Base-by-base conservation (phyloP, 64 coral and sea anemone species). In the Actinia tenebrosa region DNA sequence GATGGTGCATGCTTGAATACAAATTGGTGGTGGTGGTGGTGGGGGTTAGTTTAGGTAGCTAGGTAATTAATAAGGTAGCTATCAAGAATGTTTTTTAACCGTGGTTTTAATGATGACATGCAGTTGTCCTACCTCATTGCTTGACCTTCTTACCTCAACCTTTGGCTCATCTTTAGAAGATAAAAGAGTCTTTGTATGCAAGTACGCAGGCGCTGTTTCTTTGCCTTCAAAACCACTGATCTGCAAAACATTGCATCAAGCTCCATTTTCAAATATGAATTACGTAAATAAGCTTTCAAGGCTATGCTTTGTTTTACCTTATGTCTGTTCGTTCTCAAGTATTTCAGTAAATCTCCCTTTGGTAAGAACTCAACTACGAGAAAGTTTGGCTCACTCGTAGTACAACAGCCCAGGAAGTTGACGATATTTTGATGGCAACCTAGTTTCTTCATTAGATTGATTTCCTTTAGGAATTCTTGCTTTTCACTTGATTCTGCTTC, bases 361-460 rank as follows among this genome's bases (percentile, higher is more conserved):
- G 86, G 46, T 26, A 75, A n/a, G 17, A 75, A 87, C 86, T 87
- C 86, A 66, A 87, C 86, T 5, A 87, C 25, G 17, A 87, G 86
- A 22, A 87, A 75, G 68, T 53, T 75, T 43, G 86, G 86, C 16
- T 46, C 45, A 50, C 46, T 47, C 7, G 47, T 78, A 66, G 63
- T 87, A 56, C 64, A 87, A 50, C 86, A 87, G 56, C 66, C 23
- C 43, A 87, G 17, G 5, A 87, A 77, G 43, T 75, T 87, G 22
- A 87, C 68, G 45, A 87, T 87, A 60, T 87, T 87, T 16, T 75
- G 50, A 60, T 87, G 86, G 17, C 25, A 75, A 16, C 86, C 86
- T 26, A 87, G 62, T 20, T 68, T 75, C 68, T 87, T 87, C 86
- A 87, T 78, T 45, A 87, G 86, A n/a, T 26, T 87, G 46, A 87